phyloP scores from a whole-genome alignment of 2,888 invertebrate genomes.

The Harmothoe impar region DNA sequence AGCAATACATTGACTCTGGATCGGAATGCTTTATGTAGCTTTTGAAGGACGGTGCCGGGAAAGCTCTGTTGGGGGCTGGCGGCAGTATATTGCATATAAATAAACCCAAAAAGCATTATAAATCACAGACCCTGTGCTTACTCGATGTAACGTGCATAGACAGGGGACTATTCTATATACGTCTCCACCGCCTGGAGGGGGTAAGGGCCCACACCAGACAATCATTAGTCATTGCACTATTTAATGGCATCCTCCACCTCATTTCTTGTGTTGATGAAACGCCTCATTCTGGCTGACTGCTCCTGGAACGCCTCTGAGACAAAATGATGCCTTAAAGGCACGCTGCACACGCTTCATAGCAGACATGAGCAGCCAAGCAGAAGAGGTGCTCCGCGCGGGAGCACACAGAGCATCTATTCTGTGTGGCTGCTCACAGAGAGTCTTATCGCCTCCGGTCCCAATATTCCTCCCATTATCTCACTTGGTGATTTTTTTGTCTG shows the following conservation, averaged over 20 bases:
- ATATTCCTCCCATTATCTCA: slow-evolving; percentile 19
- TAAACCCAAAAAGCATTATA: not conserved
- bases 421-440: no score
- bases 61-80: not conserved
- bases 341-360: not conserved
- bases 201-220: not conserved
- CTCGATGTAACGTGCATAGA: not conserved
- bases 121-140: not conserved
- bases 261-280: slow-evolving; percentile 18
- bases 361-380: not conserved
- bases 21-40: not conserved
- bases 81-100: slow-evolving; percentile 14
- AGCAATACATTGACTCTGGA: not conserved
- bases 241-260: slow-evolving; percentile 29
- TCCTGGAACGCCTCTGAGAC: not conserved
- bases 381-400: not conserved
- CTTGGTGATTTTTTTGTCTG: not conserved
- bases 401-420: no score
- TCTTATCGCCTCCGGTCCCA: no score
- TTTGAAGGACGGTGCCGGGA: not conserved
- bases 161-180: not conserved
- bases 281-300: not conserved
- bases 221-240: not conserved
- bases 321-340: not conserved
- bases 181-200: not conserved